A percentile compares a stretch with the other conserved stretches of the same genome.
Conservation (phyloP, 2,888 invertebrate species). For the Hirtodrosophila duncani region DNA sequence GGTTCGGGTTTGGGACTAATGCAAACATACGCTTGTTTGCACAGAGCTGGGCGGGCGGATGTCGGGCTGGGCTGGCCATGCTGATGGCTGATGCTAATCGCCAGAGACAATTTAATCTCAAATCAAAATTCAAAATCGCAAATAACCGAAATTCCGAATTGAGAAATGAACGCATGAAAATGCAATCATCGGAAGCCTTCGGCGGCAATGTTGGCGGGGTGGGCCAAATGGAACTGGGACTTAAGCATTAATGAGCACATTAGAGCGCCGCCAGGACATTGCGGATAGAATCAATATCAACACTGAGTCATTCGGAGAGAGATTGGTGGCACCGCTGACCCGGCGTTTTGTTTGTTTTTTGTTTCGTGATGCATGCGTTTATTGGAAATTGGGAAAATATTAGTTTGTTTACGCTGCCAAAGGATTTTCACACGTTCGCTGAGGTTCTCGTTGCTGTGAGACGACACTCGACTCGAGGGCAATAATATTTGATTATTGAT, state of each 20-base stretch:
- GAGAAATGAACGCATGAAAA: conserved; percentile 29
- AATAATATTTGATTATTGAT: conserved; percentile 59
- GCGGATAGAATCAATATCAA: conserved; percentile 12
- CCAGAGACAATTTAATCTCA: conserved; percentile 72
- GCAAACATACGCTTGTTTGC: conserved; percentile 72
- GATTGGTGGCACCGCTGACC: too few species aligned
- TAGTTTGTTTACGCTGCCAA: conserved; percentile 52
- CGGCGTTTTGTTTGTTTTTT: conserved; percentile 35
- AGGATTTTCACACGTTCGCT: conserved; percentile 69
- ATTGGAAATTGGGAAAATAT: conserved; percentile 56
- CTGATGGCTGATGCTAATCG: conserved; percentile 68
- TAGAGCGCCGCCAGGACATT: conserved; percentile 32
- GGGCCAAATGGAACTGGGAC: too few species aligned
- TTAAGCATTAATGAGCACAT: conserved; percentile 50
- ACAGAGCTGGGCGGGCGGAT: conserved; percentile 35
- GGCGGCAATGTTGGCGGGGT: too few species aligned
- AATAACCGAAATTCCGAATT: conserved; percentile 57
- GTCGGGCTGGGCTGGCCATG: conserved; percentile 26
- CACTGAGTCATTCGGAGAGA: conserved; percentile 5
- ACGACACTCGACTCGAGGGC: conserved; percentile 18
- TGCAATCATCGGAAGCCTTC: conserved; percentile 38
- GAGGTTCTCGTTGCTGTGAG: too few species aligned
- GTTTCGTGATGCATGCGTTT: conserved; percentile 27
- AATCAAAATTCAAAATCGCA: conserved; percentile 72
- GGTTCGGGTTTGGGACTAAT: conserved; percentile 48